Evolutionary conservation across 2,113 vertebrate genomes (phyloP).

Genomic region (Raphicerus campestris): DNA sequence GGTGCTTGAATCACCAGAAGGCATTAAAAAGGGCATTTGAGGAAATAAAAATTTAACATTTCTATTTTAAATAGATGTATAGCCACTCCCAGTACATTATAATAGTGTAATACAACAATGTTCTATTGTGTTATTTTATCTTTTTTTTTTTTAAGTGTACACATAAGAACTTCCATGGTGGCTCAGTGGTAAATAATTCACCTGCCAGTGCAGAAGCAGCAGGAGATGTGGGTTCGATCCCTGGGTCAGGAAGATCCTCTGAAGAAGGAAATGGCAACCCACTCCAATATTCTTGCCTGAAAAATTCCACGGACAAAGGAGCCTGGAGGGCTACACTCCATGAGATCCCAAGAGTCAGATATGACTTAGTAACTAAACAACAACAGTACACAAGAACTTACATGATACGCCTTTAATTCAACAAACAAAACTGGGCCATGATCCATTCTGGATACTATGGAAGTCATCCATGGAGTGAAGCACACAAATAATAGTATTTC

Average conservation of each 20-base stretch:
- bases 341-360: not conserved
- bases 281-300: not conserved
- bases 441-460: not conserved
- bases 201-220: not conserved
- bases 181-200: not conserved
- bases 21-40: not conserved
- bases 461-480: not conserved
- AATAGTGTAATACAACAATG: not conserved
- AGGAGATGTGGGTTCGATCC: not conserved
- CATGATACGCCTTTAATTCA: not conserved
- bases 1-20: not conserved
- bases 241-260: not conserved
- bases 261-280: not conserved
- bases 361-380: not conserved
- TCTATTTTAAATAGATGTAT: conserved; percentile 10
- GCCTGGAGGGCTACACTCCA: not conserved
- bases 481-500: not conserved
- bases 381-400: not conserved
- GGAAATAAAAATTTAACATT: not conserved
- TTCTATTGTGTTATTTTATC: not conserved
- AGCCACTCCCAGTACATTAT: not conserved
- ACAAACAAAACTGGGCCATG: not conserved
- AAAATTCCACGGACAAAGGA: not conserved
- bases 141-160: not conserved
- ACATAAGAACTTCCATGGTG: not conserved